Percentiles rank a stretch among this genome's conserved stretches.
Conservation (phyloP, 2,113 vertebrate genomes). For the Falcunculus frontatus region DNA sequence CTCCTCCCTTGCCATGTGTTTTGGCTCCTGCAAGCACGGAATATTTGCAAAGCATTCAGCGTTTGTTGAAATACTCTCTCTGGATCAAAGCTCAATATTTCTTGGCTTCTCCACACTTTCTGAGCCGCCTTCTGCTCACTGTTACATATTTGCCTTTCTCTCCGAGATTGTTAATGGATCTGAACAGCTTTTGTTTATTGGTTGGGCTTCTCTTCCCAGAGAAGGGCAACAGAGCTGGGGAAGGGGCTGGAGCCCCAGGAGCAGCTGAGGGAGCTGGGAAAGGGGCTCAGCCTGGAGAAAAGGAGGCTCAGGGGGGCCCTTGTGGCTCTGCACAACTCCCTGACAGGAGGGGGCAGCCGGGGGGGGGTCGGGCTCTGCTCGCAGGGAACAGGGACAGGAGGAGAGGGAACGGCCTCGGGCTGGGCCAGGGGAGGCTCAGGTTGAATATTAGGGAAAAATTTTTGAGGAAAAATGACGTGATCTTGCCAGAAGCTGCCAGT, state of each 20-base stretch:
- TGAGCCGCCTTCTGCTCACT: conserved; percentile 41
- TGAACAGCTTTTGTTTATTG: not conserved
- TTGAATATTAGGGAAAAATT: not conserved
- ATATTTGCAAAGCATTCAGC: not conserved
- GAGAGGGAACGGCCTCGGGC: fast-evolving
- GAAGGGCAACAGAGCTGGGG: not conserved
- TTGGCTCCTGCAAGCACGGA: not conserved
- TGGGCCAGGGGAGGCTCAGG: fast-evolving
- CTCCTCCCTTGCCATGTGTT: not conserved
- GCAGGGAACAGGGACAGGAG: not conserved
- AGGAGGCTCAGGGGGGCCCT: not conserved
- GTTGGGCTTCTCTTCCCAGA: not conserved
- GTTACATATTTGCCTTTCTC: not conserved
- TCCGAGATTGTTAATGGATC: not conserved
- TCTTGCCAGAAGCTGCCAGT: conserved; percentile 23
- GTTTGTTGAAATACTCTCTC: not conserved
- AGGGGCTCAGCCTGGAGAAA: not conserved
- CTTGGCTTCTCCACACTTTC: conserved; percentile 3
- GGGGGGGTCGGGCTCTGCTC: fast-evolving
- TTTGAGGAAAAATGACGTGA: not conserved
- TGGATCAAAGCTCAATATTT: conserved; percentile 38
- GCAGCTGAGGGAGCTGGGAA: not conserved
- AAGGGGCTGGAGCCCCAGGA: not conserved
- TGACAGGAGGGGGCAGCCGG: not conserved
- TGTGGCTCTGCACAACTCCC: not conserved